These are phyloP conservation scores for Thermophis baileyi DNA, from an alignment of 2,113 vertebrate genomes.

Conservation along the genomic window DNA sequence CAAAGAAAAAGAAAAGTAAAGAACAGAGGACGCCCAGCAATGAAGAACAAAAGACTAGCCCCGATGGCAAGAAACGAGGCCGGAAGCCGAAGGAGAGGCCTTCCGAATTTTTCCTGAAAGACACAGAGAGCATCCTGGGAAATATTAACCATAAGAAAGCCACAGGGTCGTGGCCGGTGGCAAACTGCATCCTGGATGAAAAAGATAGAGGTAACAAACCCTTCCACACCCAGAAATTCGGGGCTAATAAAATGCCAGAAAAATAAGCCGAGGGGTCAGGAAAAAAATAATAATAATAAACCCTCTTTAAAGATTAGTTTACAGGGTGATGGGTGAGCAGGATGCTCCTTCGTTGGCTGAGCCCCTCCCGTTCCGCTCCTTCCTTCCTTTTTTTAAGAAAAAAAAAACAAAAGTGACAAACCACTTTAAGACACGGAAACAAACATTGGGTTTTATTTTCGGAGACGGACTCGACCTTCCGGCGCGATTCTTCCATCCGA, in stretches of 20 bases:
- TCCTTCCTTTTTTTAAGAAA: slow-evolving; percentile 20
- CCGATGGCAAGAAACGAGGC: slow-evolving; percentile 84
- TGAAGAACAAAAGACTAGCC: slow-evolving; percentile 74
- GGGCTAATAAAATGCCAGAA: slow-evolving; percentile 60
- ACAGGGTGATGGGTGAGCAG: slow-evolving; percentile 46
- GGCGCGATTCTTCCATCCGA: slow-evolving; percentile 20
- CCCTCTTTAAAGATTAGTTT: slow-evolving; percentile 62
- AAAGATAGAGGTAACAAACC: slow-evolving; percentile 54
- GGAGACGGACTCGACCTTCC: slow-evolving; percentile 30
- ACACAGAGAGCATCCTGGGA: slow-evolving; percentile 50
- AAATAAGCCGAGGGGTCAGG: slow-evolving; percentile 63
- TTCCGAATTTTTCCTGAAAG: slow-evolving; percentile 47
- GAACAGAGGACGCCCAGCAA: slow-evolving; percentile 68
- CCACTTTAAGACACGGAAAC: slow-evolving; percentile 54
- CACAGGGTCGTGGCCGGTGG: slow-evolving; percentile 50
- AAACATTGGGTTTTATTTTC: slow-evolving; percentile 61
- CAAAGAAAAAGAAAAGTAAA: slow-evolving; percentile 76
- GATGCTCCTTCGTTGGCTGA: slow-evolving; percentile 33
- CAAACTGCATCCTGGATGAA: slow-evolving; percentile 50
- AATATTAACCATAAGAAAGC: slow-evolving; percentile 64
- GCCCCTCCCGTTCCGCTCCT: neutral
- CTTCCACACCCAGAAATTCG: slow-evolving; percentile 61
- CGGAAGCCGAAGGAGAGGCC: slow-evolving; percentile 88
- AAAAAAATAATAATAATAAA: neutral
- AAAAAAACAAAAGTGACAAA: slow-evolving; percentile 16